A percentile compares a stretch with the other conserved stretches of the same genome.
phyloP scores from a whole-genome alignment of 2,888 invertebrate genomes.

The Limenitis camilla region DNA sequence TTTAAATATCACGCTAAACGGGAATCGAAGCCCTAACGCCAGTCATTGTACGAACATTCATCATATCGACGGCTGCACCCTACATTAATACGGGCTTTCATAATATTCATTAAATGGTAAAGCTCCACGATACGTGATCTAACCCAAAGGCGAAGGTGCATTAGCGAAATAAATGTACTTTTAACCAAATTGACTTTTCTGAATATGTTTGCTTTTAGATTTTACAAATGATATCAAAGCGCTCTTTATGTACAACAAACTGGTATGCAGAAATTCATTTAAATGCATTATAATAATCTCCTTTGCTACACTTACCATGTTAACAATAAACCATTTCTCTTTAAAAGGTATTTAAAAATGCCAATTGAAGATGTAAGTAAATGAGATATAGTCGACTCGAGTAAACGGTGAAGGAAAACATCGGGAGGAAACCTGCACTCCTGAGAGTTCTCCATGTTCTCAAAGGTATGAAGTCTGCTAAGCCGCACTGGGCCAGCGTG shows the following conservation, averaged over 20 bases:
- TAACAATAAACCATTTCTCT: too few relatives aligned
- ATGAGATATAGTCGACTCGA: too few relatives aligned
- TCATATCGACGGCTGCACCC: constrained; percentile 67
- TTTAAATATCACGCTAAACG: constrained; percentile 49
- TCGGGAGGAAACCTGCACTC: too few relatives aligned
- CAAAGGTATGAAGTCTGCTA: too few relatives aligned
- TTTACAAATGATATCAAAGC: constrained; percentile 6
- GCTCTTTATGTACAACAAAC: not conserved
- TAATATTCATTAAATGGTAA: constrained; percentile 71
- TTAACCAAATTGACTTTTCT: constrained; percentile 20
- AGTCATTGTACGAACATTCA: constrained; percentile 64
- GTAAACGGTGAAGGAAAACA: too few relatives aligned
- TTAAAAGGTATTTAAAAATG: too few relatives aligned
- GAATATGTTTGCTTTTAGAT: constrained; percentile 8
- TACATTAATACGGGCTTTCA: constrained; percentile 46
- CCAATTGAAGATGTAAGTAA: too few relatives aligned
- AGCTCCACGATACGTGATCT: constrained; percentile 50
- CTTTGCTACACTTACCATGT: too few relatives aligned
- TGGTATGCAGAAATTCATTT: not conserved
- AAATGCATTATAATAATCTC: not conserved
- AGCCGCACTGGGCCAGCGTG: too few relatives aligned
- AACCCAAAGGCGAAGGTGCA: constrained; percentile 22
- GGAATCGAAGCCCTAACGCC: constrained; percentile 53
- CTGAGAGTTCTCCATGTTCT: too few relatives aligned
- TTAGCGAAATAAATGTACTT: constrained; percentile 22